phyloP scores from a whole-genome alignment of 2,888 invertebrate species.

The Tipula helvola region DNA sequence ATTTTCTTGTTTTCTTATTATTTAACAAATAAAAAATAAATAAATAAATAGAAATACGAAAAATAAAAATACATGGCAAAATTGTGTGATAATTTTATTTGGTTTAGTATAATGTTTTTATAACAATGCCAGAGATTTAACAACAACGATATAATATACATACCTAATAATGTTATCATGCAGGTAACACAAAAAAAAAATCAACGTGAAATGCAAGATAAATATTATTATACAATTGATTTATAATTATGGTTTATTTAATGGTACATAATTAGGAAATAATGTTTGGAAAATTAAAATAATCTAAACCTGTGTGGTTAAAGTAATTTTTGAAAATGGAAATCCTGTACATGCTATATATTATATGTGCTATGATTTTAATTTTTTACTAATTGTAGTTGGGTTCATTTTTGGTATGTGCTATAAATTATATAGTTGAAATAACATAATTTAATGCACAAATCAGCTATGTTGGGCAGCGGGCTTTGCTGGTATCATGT shows the following conservation, averaged over 20 bases:
- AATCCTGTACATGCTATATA: background rate
- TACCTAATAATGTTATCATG: background rate
- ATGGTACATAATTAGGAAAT: background rate
- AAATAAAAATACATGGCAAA: background rate
- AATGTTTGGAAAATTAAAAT: background rate
- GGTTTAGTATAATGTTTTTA: background rate
- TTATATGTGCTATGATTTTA: background rate
- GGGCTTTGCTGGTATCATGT: no score
- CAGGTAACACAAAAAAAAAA: background rate
- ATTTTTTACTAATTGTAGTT: background rate
- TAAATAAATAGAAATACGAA: background rate
- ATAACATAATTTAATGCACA: background rate
- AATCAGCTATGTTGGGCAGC: background rate
- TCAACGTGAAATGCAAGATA: background rate
- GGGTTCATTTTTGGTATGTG: background rate
- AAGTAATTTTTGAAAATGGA: background rate
- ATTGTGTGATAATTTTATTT: background rate
- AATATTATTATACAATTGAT: background rate
- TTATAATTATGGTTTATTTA: constrained; percentile 4
- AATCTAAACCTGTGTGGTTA: background rate
- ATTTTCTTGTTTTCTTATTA: background rate
- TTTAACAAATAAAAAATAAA: background rate
- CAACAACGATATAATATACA: background rate
- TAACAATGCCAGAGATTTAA: background rate
- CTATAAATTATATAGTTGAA: background rate